phyloP scores from a whole-genome alignment of 2,888 invertebrate species.

The Elegia similella region DNA sequence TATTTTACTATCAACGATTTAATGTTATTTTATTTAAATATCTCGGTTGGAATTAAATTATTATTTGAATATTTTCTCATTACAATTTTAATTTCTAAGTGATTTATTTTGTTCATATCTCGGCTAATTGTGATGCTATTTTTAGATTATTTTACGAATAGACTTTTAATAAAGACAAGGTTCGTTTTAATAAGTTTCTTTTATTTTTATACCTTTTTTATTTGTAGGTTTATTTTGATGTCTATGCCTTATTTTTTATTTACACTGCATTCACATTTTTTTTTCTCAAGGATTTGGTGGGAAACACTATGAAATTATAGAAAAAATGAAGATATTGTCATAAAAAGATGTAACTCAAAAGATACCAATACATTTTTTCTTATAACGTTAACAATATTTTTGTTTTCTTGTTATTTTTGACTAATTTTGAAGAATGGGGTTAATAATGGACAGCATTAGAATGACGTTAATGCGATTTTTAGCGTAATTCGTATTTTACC shows the following conservation, averaged over 20 bases:
- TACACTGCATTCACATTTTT: too few species aligned
- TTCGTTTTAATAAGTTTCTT: constrained; percentile 58
- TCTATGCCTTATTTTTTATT: too few species aligned
- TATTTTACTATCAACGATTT: constrained; percentile 11
- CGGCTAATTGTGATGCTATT: constrained; percentile 75
- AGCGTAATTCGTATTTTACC: background rate
- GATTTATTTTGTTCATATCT: constrained; percentile 52
- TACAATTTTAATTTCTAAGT: constrained; percentile 41
- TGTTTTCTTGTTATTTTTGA: background rate
- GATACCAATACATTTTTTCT: too few species aligned
- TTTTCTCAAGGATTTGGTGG: too few species aligned
- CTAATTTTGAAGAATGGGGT: background rate
- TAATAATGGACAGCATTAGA: background rate
- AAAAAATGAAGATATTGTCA: too few species aligned
- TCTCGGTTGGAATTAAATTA: constrained; percentile 8
- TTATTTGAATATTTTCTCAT: constrained; percentile 44
- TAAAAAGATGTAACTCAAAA: too few species aligned
- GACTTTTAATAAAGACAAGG: constrained; percentile 74
- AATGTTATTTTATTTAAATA: constrained; percentile 5
- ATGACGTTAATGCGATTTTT: background rate
- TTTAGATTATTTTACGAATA: constrained; percentile 73
- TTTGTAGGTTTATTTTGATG: constrained; percentile 22
- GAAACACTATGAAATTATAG: too few species aligned
- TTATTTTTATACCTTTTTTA: constrained; percentile 47
- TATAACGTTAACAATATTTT: too few species aligned